A percentile compares a stretch with the other conserved stretches of the same genome.
Conservation (phyloP, 2,888 invertebrate species). For the Glaucopsyche alexis region DNA sequence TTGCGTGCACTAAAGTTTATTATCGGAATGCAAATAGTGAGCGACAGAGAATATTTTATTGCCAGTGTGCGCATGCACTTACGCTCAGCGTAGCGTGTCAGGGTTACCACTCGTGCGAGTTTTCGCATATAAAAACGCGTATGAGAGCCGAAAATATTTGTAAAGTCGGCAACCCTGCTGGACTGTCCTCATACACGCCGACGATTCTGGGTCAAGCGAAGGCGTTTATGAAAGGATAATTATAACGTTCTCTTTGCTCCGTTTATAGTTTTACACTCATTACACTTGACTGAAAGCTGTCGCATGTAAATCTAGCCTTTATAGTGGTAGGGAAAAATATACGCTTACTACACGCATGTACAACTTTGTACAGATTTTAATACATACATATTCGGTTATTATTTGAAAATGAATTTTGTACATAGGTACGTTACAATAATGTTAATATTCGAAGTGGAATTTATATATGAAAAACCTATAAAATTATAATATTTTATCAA, state of each 20-base stretch:
- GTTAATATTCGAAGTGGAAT: no score
- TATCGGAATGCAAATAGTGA: no score
- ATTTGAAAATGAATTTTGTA: no score
- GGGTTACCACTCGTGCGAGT: background rate
- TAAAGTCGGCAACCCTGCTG: background rate
- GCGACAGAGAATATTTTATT: no score
- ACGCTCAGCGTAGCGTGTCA: constrained; percentile 9
- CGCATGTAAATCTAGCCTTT: background rate
- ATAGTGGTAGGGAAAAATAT: background rate
- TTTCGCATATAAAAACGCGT: background rate
- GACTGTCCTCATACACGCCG: background rate
- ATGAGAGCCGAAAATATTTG: background rate
- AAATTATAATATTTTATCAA: background rate
- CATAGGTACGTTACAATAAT: no score
- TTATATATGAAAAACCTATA: no score
- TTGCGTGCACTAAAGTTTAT: no score
- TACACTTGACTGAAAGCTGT: background rate
- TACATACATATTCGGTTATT: background rate
- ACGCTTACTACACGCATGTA: no score
- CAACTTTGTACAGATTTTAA: background rate
- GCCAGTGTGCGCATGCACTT: no score
- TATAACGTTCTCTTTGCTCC: background rate
- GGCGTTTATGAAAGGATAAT: constrained; percentile 11
- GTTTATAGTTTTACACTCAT: background rate
- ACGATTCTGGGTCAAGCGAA: constrained; percentile 8